phyloP scores from a whole-genome alignment of 2,797 vertebrate species.

The Sebastes taczanowskii region DNA sequence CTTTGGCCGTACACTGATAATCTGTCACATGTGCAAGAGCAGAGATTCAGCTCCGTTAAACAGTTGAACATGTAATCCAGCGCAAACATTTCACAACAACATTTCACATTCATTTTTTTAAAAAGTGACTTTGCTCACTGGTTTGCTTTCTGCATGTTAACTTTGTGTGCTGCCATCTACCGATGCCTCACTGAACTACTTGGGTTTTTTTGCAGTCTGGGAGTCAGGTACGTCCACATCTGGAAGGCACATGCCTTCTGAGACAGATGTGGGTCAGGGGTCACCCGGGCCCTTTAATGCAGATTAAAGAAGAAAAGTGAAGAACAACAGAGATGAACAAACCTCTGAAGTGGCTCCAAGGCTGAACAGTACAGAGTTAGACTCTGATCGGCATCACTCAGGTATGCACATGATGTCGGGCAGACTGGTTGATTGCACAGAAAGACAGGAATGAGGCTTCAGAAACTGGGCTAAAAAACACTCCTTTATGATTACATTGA shows the following conservation, averaged over 20 bases:
- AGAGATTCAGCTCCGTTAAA: background rate
- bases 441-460: background rate
- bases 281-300: constrained; percentile 66
- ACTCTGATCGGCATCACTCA: constrained; percentile 48
- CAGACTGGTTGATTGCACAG: background rate
- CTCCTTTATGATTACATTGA: background rate
- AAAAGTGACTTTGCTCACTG: background rate
- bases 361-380: constrained; percentile 23
- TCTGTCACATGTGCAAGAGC: background rate
- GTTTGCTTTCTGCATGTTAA: constrained; percentile 1
- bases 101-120: background rate
- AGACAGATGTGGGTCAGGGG: constrained; percentile 76
- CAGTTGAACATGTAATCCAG: background rate
- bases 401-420: constrained; percentile 6
- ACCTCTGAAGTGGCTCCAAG: constrained; percentile 66
- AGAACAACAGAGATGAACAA: constrained; percentile 73
- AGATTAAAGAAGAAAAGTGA: constrained; percentile 76
- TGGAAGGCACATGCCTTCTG: constrained; percentile 79
- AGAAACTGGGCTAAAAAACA: background rate
- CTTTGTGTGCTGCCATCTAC: constrained; percentile 68
- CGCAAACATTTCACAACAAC: background rate
- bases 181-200: constrained; percentile 42
- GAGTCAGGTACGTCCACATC: constrained; percentile 72
- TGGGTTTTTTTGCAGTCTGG: background rate
- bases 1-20: background rate